Conservation (phyloP, 2,797 vertebrate species). For the Poecilia picta region DNA sequence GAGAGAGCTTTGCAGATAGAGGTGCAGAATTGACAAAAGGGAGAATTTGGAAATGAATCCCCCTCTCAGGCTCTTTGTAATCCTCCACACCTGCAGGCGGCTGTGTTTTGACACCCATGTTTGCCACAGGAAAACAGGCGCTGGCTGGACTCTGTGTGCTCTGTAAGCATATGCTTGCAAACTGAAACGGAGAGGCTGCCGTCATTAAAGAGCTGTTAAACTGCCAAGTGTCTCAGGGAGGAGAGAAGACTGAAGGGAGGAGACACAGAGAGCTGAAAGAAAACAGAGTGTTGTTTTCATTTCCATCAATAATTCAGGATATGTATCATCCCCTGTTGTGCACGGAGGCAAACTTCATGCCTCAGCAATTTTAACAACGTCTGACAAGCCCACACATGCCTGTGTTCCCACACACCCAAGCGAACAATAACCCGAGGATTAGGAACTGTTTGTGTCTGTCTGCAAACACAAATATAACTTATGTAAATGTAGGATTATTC, state of each 20-base stretch:
- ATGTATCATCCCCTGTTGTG: constrained; percentile 69
- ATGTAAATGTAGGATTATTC: constrained; percentile 33
- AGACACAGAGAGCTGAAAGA: constrained; percentile 23
- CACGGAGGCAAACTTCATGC: constrained; percentile 61
- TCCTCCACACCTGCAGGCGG: constrained; percentile 48
- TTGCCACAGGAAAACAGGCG: constrained; percentile 27
- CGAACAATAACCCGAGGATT: constrained; percentile 21
- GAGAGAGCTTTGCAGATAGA: constrained; percentile 26
- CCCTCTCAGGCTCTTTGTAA: constrained; percentile 41
- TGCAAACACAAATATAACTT: constrained; percentile 31
- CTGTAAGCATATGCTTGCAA: constrained; percentile 7
- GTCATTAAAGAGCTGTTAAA: constrained; percentile 56
- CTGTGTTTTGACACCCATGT: constrained; percentile 37
- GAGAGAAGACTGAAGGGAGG: constrained; percentile 10
- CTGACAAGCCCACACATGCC: constrained; percentile 30
- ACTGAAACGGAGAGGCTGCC: constrained; percentile 22
- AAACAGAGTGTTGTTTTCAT: constrained; percentile 69
- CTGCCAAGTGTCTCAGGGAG: constrained; percentile 30
- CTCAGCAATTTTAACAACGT: constrained; percentile 58
- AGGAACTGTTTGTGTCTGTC: constrained; percentile 51
- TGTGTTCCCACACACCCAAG: constrained; percentile 11
- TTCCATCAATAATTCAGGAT: constrained; percentile 74
- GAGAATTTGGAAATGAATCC: constrained; percentile 44
- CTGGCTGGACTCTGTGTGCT: constrained; percentile 4
- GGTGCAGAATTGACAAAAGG: constrained; percentile 12